Evolutionary conservation across 2,797 vertebrate species (phyloP).

Genomic region (Paramormyrops hopkinsi): DNA sequence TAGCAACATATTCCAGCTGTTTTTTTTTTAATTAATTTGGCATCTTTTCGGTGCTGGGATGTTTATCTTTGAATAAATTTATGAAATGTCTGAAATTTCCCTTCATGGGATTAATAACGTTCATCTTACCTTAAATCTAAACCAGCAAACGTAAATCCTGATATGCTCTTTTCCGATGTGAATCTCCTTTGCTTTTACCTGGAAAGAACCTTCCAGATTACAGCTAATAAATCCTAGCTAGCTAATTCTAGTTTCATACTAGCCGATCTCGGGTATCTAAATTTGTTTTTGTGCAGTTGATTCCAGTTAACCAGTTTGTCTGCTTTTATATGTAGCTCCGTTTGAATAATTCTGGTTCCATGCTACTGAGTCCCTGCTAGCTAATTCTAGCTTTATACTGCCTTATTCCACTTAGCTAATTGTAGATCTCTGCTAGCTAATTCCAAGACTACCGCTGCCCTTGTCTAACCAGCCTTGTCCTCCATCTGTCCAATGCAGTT

Average conservation of each 20-base stretch:
- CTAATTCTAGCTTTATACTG: not conserved
- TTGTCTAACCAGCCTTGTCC: not conserved
- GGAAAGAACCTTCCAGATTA: not conserved
- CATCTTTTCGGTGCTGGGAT: not conserved
- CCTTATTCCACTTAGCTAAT: not conserved
- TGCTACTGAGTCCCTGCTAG: not conserved
- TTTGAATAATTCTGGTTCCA: not conserved
- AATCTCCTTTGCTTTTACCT: not conserved
- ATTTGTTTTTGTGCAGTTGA: not conserved
- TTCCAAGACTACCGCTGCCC: not conserved
- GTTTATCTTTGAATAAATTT: not conserved
- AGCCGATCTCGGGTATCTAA: not conserved
- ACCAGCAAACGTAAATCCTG: not conserved
- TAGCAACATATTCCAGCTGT: not conserved
- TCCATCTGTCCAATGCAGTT: constrained; percentile 63
- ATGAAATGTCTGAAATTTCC: not conserved
- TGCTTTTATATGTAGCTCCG: not conserved
- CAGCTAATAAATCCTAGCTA: not conserved
- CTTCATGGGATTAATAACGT: not conserved
- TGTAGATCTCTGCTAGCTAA: not conserved
- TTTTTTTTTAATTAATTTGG: not conserved
- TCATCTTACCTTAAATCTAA: not conserved
- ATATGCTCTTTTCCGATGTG: not conserved
- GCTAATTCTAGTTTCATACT: not conserved
- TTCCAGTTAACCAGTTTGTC: not conserved